Conservation (phyloP, 1,140 invertebrate genomes). For the Matsumurasca onukii region DNA sequence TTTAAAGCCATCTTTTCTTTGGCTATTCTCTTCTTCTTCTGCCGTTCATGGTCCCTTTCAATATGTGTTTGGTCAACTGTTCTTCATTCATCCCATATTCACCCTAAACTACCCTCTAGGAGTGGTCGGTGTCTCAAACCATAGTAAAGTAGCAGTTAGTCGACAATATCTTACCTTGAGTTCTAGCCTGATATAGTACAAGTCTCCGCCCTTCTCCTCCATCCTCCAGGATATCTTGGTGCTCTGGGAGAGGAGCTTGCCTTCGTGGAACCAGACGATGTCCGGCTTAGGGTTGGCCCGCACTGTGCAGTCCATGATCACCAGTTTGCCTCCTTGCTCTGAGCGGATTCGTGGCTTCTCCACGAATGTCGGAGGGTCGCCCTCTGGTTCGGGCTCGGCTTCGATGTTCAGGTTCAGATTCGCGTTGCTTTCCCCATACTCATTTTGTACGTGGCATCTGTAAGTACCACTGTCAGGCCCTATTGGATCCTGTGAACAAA, state of each 20-base stretch:
- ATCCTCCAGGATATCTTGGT: conserved; percentile 77
- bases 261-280: conserved; percentile 90
- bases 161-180: conserved; percentile 71
- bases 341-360: conserved; percentile 96
- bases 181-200: conserved; percentile 88
- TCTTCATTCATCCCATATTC: too few species aligned
- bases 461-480: conserved; percentile 95
- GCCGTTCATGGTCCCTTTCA: too few species aligned
- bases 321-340: conserved; percentile 90
- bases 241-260: conserved; percentile 72
- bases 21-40: too few species aligned
- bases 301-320: conserved; percentile 97
- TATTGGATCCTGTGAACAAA: conserved; percentile 78
- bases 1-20: too few species aligned
- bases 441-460: conserved; percentile 95
- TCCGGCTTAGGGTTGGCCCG: conserved; percentile 91
- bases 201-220: conserved; percentile 72
- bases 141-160: not conserved
- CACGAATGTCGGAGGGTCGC: conserved; percentile 95
- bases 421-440: conserved; percentile 96
- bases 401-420: conserved; percentile 98
- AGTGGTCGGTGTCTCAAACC: too few species aligned
- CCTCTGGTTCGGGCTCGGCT: conserved; percentile 87
- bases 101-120: too few species aligned
- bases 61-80: too few species aligned